Evolutionary conservation across 1,140 invertebrate species (phyloP).

Genomic region (Microplitis mediator): DNA sequence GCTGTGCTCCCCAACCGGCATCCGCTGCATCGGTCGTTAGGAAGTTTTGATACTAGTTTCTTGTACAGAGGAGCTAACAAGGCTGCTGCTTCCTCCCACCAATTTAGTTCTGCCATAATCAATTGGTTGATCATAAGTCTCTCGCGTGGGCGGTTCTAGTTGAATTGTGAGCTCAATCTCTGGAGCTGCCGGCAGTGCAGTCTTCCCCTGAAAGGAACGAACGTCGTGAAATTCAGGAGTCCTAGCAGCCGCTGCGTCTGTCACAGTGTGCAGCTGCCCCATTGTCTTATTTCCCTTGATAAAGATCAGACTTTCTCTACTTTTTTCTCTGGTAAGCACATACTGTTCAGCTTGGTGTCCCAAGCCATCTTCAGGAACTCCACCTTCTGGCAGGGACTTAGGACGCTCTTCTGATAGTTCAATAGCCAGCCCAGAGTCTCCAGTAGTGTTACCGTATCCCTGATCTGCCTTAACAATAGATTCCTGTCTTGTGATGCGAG

Average conservation of each 20-base stretch:
- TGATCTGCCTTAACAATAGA: slow-evolving; percentile 28
- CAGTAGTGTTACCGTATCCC: slow-evolving; percentile 22
- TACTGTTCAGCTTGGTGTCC: slow-evolving; percentile 32
- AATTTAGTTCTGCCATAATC: not conserved
- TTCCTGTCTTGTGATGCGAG: slow-evolving; percentile 36
- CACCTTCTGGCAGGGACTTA: slow-evolving; percentile 38
- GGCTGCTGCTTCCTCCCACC: slow-evolving; percentile 10
- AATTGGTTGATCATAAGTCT: not conserved
- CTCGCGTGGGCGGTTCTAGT: not conserved
- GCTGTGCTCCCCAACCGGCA: slow-evolving; percentile 35
- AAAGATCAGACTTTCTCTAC: not conserved
- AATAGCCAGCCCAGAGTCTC: slow-evolving; percentile 41
- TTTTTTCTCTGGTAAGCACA: slow-evolving; percentile 10
- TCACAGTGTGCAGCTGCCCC: not conserved
- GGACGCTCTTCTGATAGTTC: slow-evolving; percentile 42
- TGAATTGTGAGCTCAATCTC: slow-evolving; percentile 1
- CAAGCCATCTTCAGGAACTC: slow-evolving; percentile 46
- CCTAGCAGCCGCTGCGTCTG: slow-evolving; percentile 22
- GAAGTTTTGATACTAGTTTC: not conserved
- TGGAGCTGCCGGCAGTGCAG: not conserved
- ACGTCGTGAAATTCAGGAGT: slow-evolving; percentile 29
- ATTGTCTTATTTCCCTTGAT: not conserved
- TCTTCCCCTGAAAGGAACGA: slow-evolving; percentile 22
- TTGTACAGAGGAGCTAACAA: not conserved
- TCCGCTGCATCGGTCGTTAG: slow-evolving; percentile 33